phyloP scores from a whole-genome alignment of 1,140 invertebrate genomes.

The Rhopalosiphum maidis region DNA sequence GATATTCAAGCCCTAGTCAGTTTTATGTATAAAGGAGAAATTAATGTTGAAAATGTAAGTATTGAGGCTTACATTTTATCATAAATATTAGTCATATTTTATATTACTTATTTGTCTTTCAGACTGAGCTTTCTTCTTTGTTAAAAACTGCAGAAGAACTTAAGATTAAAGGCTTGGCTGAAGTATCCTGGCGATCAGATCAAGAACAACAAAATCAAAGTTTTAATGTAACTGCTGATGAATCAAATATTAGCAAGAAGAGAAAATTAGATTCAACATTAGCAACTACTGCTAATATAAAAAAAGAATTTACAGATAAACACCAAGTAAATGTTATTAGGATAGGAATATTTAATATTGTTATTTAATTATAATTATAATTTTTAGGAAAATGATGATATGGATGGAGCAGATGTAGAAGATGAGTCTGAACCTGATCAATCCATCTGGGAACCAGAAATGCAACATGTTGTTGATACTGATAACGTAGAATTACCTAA shows the following conservation, averaged over 20 bases:
- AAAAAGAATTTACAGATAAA: constrained; percentile 41
- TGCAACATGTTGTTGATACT: constrained; percentile 31
- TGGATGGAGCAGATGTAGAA: constrained; percentile 53
- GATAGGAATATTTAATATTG: background rate
- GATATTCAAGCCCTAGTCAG: constrained; percentile 87
- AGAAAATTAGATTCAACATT: constrained; percentile 59
- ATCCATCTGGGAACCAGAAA: constrained; percentile 57
- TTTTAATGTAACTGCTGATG: constrained; percentile 1
- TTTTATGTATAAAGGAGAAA: constrained; percentile 96
- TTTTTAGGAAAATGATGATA: constrained; percentile 51
- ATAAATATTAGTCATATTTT: background rate
- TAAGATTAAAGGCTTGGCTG: constrained; percentile 88
- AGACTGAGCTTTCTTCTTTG: constrained; percentile 83
- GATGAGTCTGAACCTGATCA: constrained; percentile 61
- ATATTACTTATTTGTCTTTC: constrained; percentile 61
- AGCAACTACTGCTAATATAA: constrained; percentile 52
- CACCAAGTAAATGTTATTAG: background rate
- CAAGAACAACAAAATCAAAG: constrained; percentile 58
- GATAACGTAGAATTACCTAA: background rate
- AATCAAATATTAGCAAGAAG: constrained; percentile 58
- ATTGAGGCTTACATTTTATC: background rate
- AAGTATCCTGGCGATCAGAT: constrained; percentile 76
- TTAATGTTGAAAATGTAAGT: constrained; percentile 91
- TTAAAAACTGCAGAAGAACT: constrained; percentile 91
- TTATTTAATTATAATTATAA: background rate